Percentiles rank a stretch among this genome's conserved stretches.
These are phyloP conservation scores for Ceratosolen solmsi DNA, from an alignment of 1,140 invertebrate genomes.

Conservation along the genomic window DNA sequence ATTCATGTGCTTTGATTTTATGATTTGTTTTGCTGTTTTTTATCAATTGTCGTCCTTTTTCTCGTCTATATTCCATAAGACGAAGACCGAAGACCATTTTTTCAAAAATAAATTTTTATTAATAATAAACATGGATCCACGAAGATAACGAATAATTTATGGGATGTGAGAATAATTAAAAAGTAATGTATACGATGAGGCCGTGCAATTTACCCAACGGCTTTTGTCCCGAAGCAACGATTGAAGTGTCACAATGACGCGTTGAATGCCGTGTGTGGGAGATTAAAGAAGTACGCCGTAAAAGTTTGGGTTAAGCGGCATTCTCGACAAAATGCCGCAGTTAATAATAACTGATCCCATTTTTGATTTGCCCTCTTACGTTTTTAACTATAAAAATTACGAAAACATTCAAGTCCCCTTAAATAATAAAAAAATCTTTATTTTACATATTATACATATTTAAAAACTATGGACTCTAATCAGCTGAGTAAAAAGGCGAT, in stretches of 20 bases:
- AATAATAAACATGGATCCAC: background rate
- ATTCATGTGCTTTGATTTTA: conserved; percentile 22
- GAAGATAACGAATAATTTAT: conserved; percentile 16
- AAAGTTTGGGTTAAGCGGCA: no score
- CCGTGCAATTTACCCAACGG: background rate
- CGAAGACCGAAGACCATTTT: conserved; percentile 26
- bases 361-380: conserved; percentile 33
- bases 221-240: no score
- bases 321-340: no score
- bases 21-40: background rate
- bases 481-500: conserved; percentile 21
- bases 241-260: no score
- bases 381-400: conserved; percentile 36
- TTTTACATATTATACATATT: conserved; percentile 49
- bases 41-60: background rate
- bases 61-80: background rate
- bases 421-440: conserved; percentile 42
- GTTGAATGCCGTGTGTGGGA: no score
- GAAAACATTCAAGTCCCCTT: conserved; percentile 37
- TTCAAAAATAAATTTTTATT: conserved; percentile 13
- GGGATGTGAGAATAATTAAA: background rate
- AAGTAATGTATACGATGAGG: background rate
- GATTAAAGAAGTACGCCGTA: no score
- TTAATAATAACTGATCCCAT: no score
- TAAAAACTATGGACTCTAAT: conserved; percentile 21